A percentile compares a stretch with the other conserved stretches of the same genome.
These are phyloP conservation scores for Sepioteuthis lessoniana DNA, from an alignment of 2,888 invertebrate genomes.

Conservation along the genomic window DNA sequence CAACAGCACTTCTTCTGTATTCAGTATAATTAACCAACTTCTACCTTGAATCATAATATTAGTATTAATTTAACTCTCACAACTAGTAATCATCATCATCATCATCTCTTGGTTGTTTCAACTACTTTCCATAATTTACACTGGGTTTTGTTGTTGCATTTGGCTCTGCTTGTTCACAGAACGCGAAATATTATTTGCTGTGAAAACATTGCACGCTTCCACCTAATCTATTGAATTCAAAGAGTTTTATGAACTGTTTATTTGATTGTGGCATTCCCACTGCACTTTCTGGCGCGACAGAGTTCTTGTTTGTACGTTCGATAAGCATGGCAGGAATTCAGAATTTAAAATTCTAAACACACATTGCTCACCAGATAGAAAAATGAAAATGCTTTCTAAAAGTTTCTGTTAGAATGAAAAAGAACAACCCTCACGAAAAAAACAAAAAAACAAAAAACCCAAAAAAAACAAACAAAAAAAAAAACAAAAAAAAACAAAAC, in stretches of 20 bases:
- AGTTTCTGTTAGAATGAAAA: background rate
- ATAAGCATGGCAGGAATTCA: background rate
- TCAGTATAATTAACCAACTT: too few relatives aligned
- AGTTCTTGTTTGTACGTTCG: background rate
- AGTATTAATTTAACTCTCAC: too few relatives aligned
- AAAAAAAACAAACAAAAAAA: too few relatives aligned
- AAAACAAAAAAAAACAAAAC: too few relatives aligned
- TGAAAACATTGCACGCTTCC: constrained; percentile 4
- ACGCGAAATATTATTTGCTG: constrained; percentile 20
- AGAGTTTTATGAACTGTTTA: background rate
- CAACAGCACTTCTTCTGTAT: too few relatives aligned
- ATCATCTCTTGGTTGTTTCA: background rate
- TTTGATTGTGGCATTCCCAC: background rate
- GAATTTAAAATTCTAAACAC: background rate
- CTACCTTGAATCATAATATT: too few relatives aligned
- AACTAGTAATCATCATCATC: too few relatives aligned
- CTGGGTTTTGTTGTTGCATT: background rate
- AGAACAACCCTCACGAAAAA: too few relatives aligned
- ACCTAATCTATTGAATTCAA: background rate
- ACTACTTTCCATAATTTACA: background rate
- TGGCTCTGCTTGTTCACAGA: background rate
- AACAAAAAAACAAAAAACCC: too few relatives aligned
- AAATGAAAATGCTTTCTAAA: background rate
- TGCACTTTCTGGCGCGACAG: background rate
- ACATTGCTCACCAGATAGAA: background rate